Evolutionary conservation across 2,113 vertebrate species (phyloP).

Genomic region (Campylorhamphus procurvoides): DNA sequence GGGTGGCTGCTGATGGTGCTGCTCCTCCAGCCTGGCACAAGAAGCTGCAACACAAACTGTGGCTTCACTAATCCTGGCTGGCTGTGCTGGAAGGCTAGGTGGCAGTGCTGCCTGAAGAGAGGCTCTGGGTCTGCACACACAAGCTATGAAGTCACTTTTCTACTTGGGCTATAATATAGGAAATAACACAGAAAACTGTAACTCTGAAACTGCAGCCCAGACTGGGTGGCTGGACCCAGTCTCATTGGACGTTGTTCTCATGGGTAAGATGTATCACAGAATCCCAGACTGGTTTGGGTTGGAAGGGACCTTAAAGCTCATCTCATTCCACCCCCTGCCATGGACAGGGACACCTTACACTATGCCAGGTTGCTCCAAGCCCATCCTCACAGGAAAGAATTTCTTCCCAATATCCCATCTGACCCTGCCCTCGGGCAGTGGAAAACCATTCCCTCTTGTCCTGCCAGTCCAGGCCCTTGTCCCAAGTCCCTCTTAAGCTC

Average conservation of each 20-base stretch:
- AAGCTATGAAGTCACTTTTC: not conserved
- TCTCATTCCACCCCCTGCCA: not conserved
- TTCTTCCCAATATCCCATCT: not conserved
- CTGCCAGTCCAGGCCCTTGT: not conserved
- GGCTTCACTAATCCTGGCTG: not conserved
- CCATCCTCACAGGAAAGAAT: not conserved
- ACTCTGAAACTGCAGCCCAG: not conserved
- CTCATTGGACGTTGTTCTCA: accelerated
- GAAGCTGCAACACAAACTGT: not conserved
- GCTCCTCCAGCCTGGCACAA: not conserved
- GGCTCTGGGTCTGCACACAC: not conserved
- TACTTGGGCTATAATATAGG: accelerated
- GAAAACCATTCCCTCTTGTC: not conserved
- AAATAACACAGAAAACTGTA: not conserved
- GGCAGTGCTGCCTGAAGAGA: not conserved
- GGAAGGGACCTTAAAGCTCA: not conserved
- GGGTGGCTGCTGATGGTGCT: not conserved
- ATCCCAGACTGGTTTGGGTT: not conserved
- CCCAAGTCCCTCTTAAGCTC: not conserved
- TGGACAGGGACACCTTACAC: not conserved
- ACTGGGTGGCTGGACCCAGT: no score
- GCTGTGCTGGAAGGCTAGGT: not conserved
- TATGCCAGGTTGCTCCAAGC: accelerated
- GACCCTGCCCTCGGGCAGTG: not conserved
- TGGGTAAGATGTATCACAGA: not conserved